Evolutionary conservation across 35 echinoderm and acorn worm genomes (phyloP), one percentile per base, ranked within the genome.

Genomic region (Hemicentrotus pulcherrimus): DNA sequence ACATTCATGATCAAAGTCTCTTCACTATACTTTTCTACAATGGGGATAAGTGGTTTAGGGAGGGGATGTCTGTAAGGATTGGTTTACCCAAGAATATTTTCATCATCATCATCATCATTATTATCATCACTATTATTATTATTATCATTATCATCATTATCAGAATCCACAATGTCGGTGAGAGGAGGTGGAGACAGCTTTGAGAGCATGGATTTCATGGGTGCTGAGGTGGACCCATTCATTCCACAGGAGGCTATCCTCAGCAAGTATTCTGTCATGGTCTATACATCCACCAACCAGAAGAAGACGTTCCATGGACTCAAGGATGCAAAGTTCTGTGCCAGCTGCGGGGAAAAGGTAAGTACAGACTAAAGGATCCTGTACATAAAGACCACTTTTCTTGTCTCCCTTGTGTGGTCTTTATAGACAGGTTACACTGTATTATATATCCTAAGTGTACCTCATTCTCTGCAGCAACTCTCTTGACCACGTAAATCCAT

Each of bases 231-330:
- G 95, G 98, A 99, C 31, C 98, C 98, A 5, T 99, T 98, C 92
- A 96, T 99, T 45, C 98, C 98, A 4, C 98, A 99, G 87, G 98
- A 99, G 59, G 95, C 97, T 47, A 98, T 99, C 58, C 94, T 99
- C 33, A 99, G 98, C 95, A 99, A 99, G 92, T 99, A 99, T 47
- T 98, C 97, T 46, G 94, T 97, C 47, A 99, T 99, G 98, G 96
- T 99, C 41, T 99, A 99, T 92, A 99, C 98, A 41, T 98, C 98
- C 18, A 96, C 97, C 61, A 98, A 99, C 85, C 78, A 94, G 32
- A 97, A 97, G 94, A 97, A 99, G 94, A 95, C 98, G 16, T 99
- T 96, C 85, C 97, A 99, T 94, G 97, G 97, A 32, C 96, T 99
- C 86, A 99, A 98, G 86, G 98, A 99, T 95, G 98, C 97, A 35